Evolutionary conservation across 2,888 invertebrate species (phyloP).

Genomic region (Phasia obesa): DNA sequence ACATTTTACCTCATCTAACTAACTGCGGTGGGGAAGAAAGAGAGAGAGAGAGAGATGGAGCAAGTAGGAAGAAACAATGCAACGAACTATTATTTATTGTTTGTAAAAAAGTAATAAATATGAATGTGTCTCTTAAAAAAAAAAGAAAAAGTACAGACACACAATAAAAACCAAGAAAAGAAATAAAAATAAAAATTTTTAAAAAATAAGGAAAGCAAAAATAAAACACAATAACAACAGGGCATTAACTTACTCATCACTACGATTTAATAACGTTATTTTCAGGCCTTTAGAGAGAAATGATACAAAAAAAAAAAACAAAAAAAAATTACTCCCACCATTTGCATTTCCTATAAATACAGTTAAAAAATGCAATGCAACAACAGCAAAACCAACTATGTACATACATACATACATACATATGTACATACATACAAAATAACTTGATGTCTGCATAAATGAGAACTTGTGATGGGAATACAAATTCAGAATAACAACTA

Average conservation of each 20-base stretch:
- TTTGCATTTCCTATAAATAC: constrained; percentile 60
- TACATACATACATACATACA: too few species aligned
- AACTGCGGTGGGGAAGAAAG: not conserved
- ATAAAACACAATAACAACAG: constrained; percentile 55
- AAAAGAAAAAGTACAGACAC: constrained; percentile 37
- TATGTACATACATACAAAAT: too few species aligned
- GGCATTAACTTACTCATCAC: constrained; percentile 69
- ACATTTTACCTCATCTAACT: constrained; percentile 4
- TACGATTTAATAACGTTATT: constrained; percentile 62
- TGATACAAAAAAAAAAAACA: not conserved
- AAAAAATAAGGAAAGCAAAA: not conserved
- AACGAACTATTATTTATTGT: constrained; percentile 31
- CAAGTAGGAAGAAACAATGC: constrained; percentile 21
- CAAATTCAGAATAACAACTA: constrained; percentile 34
- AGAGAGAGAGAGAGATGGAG: not conserved
- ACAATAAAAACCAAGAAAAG: not conserved
- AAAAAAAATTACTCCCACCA: constrained; percentile 52
- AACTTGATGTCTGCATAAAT: constrained; percentile 46
- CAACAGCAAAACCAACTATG: constrained; percentile 2
- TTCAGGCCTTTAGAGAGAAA: constrained; percentile 34
- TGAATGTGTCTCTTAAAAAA: constrained; percentile 20
- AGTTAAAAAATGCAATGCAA: constrained; percentile 34
- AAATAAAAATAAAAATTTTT: constrained; percentile 1
- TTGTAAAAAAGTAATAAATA: constrained; percentile 35
- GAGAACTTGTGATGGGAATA: constrained; percentile 39